Evolutionary conservation across 2,888 invertebrate species (phyloP).

Genomic region (Scaptomyza flava): DNA sequence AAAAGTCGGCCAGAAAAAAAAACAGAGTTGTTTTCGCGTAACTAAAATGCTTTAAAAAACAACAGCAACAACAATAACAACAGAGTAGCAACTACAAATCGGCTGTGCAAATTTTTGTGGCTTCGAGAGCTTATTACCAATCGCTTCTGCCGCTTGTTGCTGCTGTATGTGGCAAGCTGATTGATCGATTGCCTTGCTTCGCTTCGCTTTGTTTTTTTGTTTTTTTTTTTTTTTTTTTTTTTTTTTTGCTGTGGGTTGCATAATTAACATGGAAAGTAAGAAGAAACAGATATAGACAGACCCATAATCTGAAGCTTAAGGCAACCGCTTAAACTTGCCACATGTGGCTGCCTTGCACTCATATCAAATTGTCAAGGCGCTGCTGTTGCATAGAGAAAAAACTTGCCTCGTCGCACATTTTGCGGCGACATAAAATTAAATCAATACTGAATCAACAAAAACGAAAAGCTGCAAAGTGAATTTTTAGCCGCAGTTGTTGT

Average conservation of each 20-base stretch:
- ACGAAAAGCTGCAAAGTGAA: constrained; percentile 28
- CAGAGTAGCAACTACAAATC: constrained; percentile 26
- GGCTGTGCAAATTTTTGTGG: constrained; percentile 69
- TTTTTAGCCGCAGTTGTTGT: constrained; percentile 22
- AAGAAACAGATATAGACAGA: constrained; percentile 25
- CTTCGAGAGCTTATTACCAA: constrained; percentile 73
- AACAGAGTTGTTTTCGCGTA: constrained; percentile 58
- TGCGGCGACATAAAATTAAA: constrained; percentile 44
- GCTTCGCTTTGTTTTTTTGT: constrained; percentile 9
- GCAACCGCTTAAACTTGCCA: constrained; percentile 55
- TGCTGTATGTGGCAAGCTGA: constrained; percentile 67
- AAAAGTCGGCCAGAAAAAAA: constrained; percentile 55
- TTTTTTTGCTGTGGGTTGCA: constrained; percentile 58
- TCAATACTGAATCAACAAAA: constrained; percentile 53
- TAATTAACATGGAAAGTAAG: constrained; percentile 73
- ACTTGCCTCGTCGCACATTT: constrained; percentile 52
- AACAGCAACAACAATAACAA: constrained; percentile 17
- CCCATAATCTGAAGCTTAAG: constrained; percentile 23
- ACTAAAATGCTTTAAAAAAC: constrained; percentile 48
- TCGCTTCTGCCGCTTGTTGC: constrained; percentile 51
- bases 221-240: background rate
- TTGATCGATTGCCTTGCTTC: constrained; percentile 66
- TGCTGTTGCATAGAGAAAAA: constrained; percentile 28
- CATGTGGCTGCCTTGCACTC: constrained; percentile 39
- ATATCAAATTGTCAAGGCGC: constrained; percentile 65